Base-by-base conservation (phyloP, 2,888 invertebrate species). In the Electrophaes corylata region DNA sequence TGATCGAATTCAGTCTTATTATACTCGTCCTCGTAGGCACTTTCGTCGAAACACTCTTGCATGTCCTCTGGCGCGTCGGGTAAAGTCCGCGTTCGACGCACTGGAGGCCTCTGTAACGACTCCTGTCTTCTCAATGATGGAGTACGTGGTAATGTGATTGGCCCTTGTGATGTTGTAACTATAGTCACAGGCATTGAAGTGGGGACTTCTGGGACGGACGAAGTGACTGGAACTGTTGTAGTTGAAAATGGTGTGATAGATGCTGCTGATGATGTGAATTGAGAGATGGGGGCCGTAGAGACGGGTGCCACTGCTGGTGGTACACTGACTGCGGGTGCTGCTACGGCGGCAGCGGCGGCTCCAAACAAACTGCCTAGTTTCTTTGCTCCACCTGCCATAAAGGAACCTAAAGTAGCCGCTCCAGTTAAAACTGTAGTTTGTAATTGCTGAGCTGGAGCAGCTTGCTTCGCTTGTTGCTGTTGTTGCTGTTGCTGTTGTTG, bases 1-100 rank as follows among this genome's bases (percentile, higher is more conserved):
- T 86, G 86, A 83, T 91, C 89, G 71, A 83, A 83, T 79, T 90
- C 91, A 91, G 91, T 90, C 91, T 91, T 90, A 84, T 90, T 71
- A 77, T 89, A 90, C 83, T 91, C 91, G 70, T 91, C 89, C 69
- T 91, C 91, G 81, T 90, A 91, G 91, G 91, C 91, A 91, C 91
- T 90, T 89, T 91, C 91, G 74, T 91, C 89, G 71, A 85, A 89
- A 81, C 85, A 84, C 66, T 83, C 81, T 75, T 83, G 80, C 75
- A 86, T 79, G 62, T 91, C 91, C 62, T 91, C 91, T 44, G 91
- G 91, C 61, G 91, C 91, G 69, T 91, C 91, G 47, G 91, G 91
- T 70, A 91, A 79, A 49, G 91, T 91, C 67, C 91, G 82, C 35
- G 78, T 91, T 61, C 91, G 84, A 72, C 85, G 90, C 77, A 91